Percentiles rank a stretch among this genome's conserved stretches.
Conservation (phyloP, 2,888 invertebrate species). For the Aphelenchoides bicaudatus region DNA sequence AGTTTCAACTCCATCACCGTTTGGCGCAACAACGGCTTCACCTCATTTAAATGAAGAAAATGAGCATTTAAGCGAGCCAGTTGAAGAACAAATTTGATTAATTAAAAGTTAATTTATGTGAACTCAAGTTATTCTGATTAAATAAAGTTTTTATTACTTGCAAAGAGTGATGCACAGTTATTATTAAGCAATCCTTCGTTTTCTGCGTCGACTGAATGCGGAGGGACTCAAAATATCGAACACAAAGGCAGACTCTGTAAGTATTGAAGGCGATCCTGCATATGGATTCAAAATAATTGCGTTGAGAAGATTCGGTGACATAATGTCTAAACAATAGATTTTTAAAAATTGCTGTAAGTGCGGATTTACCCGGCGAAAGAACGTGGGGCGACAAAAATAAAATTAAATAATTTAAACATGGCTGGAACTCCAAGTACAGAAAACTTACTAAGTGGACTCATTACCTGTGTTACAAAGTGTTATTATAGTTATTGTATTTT, state of each 20-base stretch:
- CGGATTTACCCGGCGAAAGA: conserved; percentile 17
- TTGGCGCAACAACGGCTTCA: neutral
- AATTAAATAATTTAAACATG: no score
- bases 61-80: neutral
- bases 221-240: conserved; percentile 39
- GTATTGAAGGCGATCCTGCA: conserved; percentile 35
- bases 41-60: neutral
- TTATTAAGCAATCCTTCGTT: neutral
- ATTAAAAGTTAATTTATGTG: conserved; percentile 4
- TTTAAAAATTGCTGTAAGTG: no score
- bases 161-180: no score
- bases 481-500: no score
- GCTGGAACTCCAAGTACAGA: no score
- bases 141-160: no score
- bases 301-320: conserved; percentile 40
- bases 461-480: no score
- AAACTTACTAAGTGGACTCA: no score
- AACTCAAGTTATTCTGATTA: neutral
- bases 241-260: conserved; percentile 41
- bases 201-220: neutral
- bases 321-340: conserved; percentile 39
- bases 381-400: no score
- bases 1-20: neutral
- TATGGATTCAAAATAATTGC: conserved; percentile 21
- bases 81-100: conserved; percentile 11